phyloP scores from a whole-genome alignment of 2,888 invertebrate genomes.

The Cenopis cana region DNA sequence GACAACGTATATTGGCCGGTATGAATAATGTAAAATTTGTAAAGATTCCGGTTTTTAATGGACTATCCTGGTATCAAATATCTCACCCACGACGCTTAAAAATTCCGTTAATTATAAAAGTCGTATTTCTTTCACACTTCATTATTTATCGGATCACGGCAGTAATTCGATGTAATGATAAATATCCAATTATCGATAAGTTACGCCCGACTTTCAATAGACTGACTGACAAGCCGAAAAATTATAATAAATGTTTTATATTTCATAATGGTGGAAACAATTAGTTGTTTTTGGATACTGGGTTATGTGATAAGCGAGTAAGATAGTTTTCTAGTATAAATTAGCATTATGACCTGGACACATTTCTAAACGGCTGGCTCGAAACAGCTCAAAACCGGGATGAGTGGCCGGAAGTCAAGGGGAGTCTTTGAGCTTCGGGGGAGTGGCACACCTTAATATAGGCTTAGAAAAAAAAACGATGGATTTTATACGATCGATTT shows the following conservation, averaged over 20 bases:
- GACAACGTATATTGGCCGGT: too few relatives aligned
- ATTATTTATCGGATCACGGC: conserved; percentile 58
- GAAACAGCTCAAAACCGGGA: too few relatives aligned
- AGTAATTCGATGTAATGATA: conserved; percentile 65
- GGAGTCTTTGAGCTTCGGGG: too few relatives aligned
- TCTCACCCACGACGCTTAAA: conserved; percentile 27
- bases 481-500: too few relatives aligned
- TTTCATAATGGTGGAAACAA: conserved; percentile 76
- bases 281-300: conserved; percentile 57
- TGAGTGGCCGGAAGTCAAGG: too few relatives aligned
- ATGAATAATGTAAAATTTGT: too few relatives aligned
- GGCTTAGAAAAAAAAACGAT: too few relatives aligned
- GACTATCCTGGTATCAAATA: neutral
- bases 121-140: conserved; percentile 51
- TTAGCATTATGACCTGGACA: too few relatives aligned
- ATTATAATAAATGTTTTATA: conserved; percentile 80
- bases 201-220: conserved; percentile 82
- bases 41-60: too few relatives aligned
- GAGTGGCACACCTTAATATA: too few relatives aligned
- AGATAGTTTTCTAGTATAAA: neutral
- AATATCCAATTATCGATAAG: conserved; percentile 80
- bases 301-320: conserved; percentile 45
- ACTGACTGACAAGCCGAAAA: conserved; percentile 79
- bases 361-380: too few relatives aligned
- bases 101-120: conserved; percentile 35